Percentiles rank a stretch among this genome's conserved stretches.
Conservation (phyloP, 2,113 vertebrate genomes). For the Mesoclemmys tuberculata region DNA sequence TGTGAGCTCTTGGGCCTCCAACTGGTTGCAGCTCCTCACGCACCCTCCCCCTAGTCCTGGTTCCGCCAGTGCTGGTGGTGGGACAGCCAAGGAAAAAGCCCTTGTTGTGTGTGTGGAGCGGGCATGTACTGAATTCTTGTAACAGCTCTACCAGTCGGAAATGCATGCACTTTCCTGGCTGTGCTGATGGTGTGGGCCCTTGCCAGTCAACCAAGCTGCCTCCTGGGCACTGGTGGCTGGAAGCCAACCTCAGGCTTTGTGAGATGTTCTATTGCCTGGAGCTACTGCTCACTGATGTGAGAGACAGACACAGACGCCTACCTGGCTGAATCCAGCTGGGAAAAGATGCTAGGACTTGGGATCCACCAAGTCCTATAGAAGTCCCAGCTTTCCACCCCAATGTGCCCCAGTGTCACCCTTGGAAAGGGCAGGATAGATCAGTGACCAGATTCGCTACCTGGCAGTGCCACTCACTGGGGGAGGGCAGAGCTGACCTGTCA, state of each 20-base stretch:
- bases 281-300: background rate
- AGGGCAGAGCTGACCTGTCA: background rate
- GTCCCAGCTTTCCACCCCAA: background rate
- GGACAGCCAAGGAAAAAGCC: background rate
- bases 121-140: background rate
- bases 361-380: background rate
- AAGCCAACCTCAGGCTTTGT: background rate
- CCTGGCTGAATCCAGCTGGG: no score
- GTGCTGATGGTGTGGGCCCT: background rate
- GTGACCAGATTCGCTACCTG: background rate
- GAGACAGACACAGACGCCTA: background rate
- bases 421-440: background rate
- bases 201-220: background rate
- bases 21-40: background rate
- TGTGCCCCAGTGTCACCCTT: background rate
- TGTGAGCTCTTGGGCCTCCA: background rate
- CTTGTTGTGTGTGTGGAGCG: background rate
- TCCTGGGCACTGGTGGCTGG: background rate
- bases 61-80: fast-evolving
- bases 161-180: background rate
- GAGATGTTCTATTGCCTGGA: background rate
- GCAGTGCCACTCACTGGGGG: background rate
- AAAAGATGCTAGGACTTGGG: background rate
- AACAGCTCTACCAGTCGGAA: background rate
- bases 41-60: no score